A percentile compares a stretch with the other conserved stretches of the same genome.
These are phyloP conservation scores for Melitaea cinxia DNA, from an alignment of 1,140 invertebrate species.

Conservation along the genomic window DNA sequence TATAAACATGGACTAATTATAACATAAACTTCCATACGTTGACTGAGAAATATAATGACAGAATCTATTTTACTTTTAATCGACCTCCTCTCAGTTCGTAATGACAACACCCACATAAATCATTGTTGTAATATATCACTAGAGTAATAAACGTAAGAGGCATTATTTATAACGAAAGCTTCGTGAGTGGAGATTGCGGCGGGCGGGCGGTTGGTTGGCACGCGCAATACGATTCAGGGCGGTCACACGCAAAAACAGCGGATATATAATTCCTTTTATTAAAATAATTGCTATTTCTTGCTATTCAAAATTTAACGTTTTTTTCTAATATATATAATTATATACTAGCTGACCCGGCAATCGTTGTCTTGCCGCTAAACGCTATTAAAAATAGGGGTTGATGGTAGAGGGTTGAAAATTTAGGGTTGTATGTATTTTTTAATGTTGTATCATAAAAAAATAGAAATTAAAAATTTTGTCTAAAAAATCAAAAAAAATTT, in stretches of 20 bases:
- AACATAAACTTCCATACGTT: conserved; percentile 2
- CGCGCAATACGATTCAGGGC: conserved; percentile 32
- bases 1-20: no score
- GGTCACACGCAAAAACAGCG: neutral
- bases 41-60: conserved; percentile 27
- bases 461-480: no score
- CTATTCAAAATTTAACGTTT: neutral
- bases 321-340: no score
- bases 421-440: no score
- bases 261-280: neutral
- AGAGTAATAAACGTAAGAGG: conserved; percentile 55
- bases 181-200: conserved; percentile 50
- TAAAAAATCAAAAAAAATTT: no score
- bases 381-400: no score
- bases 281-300: neutral
- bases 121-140: conserved; percentile 64
- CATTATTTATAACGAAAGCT: conserved; percentile 53
- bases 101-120: conserved; percentile 65
- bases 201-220: conserved; percentile 33
- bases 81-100: conserved; percentile 36
- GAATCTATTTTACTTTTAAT: conserved; percentile 21
- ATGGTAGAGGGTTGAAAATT: no score
- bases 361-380: no score
- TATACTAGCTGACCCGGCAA: no score
- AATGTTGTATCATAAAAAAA: no score